A percentile compares a stretch with the other conserved stretches of the same genome.
Evolutionary conservation across 2,888 invertebrate genomes (phyloP).

Genomic region (Napeogenes sylphis): DNA sequence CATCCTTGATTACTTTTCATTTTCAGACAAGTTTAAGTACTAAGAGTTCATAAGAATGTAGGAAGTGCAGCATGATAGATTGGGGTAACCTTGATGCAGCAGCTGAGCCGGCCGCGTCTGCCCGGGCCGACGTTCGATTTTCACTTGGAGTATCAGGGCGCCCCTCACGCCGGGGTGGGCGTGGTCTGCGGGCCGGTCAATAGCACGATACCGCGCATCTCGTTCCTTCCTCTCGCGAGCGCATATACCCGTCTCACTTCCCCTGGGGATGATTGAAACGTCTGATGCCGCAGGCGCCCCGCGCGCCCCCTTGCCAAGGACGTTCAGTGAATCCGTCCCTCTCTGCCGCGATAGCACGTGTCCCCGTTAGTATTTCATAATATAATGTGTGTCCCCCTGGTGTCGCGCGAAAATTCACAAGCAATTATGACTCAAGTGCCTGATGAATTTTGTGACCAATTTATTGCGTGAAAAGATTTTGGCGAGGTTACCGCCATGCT

Average conservation of each 20-base stretch:
- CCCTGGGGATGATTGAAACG: slow-evolving; percentile 77
- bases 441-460: slow-evolving; percentile 69
- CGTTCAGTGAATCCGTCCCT: slow-evolving; percentile 78
- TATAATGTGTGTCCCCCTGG: slow-evolving; percentile 75
- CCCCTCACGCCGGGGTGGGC: slow-evolving; percentile 75
- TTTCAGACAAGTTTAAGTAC: slow-evolving; percentile 9
- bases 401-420: slow-evolving; percentile 74
- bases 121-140: slow-evolving; percentile 76
- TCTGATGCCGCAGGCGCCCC: slow-evolving; percentile 78
- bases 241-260: slow-evolving; percentile 52
- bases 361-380: slow-evolving; percentile 74
- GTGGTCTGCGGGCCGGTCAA: slow-evolving; percentile 76
- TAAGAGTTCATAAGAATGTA: slow-evolving; percentile 34
- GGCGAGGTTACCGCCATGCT: slow-evolving; percentile 56
- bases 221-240: slow-evolving; percentile 45
- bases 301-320: slow-evolving; percentile 75
- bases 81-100: slow-evolving; percentile 69
- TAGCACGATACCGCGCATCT: slow-evolving; percentile 68
- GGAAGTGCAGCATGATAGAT: slow-evolving; percentile 58
- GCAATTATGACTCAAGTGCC: slow-evolving; percentile 76
- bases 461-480: slow-evolving; percentile 70
- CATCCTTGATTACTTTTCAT: too few species aligned
- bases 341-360: slow-evolving; percentile 78
- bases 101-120: slow-evolving; percentile 66
- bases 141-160: slow-evolving; percentile 74